Evolutionary conservation across 2,797 vertebrate genomes (phyloP), one percentile per base, ranked within the genome.

Genomic region (Lacerta bilineata): DNA sequence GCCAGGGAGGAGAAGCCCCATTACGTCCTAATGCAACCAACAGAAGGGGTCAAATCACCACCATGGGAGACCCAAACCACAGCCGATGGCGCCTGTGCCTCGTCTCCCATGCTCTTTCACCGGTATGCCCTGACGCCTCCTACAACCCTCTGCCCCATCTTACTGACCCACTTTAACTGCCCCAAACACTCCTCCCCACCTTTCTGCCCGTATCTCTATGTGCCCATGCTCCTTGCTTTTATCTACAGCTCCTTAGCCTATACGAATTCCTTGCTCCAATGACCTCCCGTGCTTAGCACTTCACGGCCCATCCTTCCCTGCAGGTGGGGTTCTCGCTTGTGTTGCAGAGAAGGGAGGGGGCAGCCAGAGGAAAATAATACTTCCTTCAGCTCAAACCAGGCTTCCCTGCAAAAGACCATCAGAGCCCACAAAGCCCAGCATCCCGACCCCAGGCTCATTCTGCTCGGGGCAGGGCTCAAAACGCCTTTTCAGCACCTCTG

Each of bases 271-370:
- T 50, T 80, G 5, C 25, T 59, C 88, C 82, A 84, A 87, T 93
- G 82, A 83, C 82, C 0, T 84, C 88, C 91, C 93, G 92, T 23
- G 61, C 92, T 92, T 87, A 92, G 93, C 82, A 85, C 88, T 81
- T 55, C 29, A 68, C 1, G 13, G 41, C 23, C 18, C 23, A 46
- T 6, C 69, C 59, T 81, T 36, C 59, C 13, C 29, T 68, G 83
- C 69, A 76, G 43, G 33, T 25, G 59, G 36, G 39, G 15, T 4
- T 29, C 39, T 20, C 5, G 5, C 4, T 46, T 64, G 8, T 15
- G 68, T 46, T 83, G 87, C 92, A 69, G 91, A 88, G 88, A 25
- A 80, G 87, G 84, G 78, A 55, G 50, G 80, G 23, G 55, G 17
- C 55, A 55, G 36, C 39, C 46, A 84, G 78, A 81, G 66, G 80